Conservation (phyloP, 2,113 vertebrate genomes). For the Bubo blakistoni region DNA sequence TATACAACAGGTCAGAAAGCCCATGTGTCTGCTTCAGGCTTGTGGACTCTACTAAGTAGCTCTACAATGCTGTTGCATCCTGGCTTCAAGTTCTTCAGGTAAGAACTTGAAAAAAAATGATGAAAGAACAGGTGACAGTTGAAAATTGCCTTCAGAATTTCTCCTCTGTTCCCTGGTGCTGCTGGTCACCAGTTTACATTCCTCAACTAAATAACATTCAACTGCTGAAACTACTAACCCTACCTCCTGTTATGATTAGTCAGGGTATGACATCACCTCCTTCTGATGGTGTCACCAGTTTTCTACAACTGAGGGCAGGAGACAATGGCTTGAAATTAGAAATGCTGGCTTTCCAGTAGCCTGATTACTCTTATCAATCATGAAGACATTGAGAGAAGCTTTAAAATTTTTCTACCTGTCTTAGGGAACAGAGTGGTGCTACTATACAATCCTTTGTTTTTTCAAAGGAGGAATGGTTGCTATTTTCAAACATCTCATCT, state of each 20-base stretch:
- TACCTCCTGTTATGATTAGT: background rate
- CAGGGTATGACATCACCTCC: background rate
- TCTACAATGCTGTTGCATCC: background rate
- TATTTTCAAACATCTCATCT: background rate
- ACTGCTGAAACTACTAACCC: background rate
- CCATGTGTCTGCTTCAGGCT: background rate
- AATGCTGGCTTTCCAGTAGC: background rate
- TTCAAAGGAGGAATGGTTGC: background rate
- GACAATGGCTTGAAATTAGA: background rate
- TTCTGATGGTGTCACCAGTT: background rate
- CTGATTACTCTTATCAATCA: background rate
- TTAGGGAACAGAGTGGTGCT: background rate
- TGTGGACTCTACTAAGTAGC: background rate
- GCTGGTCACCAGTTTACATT: background rate
- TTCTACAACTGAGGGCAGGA: background rate
- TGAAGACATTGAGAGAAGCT: background rate
- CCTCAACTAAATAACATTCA: background rate
- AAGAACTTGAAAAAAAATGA: background rate
- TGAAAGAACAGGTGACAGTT: background rate
- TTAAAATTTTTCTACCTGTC: background rate
- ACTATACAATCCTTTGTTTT: background rate
- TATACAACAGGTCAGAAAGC: background rate
- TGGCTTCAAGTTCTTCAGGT: background rate
- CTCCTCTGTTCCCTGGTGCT: background rate
- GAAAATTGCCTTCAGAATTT: background rate